These are phyloP conservation scores for Limanda limanda DNA, from an alignment of 2,113 vertebrate species.

Conservation along the genomic window DNA sequence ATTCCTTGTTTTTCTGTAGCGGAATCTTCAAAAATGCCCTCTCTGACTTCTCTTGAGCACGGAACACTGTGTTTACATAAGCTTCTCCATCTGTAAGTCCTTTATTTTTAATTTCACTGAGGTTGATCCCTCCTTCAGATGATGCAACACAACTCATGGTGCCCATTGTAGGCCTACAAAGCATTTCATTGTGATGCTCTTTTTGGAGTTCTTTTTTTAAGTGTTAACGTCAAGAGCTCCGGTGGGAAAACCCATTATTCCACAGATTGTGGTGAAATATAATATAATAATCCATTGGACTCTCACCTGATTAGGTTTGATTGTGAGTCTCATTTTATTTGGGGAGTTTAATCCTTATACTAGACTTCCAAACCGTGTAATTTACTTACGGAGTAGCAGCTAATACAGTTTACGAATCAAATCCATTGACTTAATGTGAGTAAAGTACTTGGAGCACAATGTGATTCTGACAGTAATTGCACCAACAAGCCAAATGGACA, in stretches of 20 bases:
- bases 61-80: slow-evolving; percentile 1
- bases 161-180: slow-evolving; percentile 5
- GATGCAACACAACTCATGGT: slow-evolving; percentile 12
- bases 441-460: background rate
- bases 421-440: background rate
- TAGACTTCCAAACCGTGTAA: background rate
- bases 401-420: background rate
- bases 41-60: background rate
- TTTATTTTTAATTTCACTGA: slow-evolving; percentile 24
- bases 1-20: background rate
- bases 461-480: slow-evolving; percentile 10
- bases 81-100: slow-evolving; percentile 18
- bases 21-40: background rate
- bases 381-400: background rate
- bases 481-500: background rate
- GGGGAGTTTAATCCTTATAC: background rate
- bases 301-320: background rate
- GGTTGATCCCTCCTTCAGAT: slow-evolving; percentile 13
- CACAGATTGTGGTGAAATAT: slow-evolving; percentile 6
- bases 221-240: background rate
- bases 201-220: background rate
- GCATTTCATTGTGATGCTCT: slow-evolving; percentile 20
- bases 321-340: slow-evolving; percentile 15
- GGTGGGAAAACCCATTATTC: slow-evolving; percentile 14
- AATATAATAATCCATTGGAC: background rate